Conservation (phyloP, 2,113 vertebrate genomes). For the Alethe castanea region DNA sequence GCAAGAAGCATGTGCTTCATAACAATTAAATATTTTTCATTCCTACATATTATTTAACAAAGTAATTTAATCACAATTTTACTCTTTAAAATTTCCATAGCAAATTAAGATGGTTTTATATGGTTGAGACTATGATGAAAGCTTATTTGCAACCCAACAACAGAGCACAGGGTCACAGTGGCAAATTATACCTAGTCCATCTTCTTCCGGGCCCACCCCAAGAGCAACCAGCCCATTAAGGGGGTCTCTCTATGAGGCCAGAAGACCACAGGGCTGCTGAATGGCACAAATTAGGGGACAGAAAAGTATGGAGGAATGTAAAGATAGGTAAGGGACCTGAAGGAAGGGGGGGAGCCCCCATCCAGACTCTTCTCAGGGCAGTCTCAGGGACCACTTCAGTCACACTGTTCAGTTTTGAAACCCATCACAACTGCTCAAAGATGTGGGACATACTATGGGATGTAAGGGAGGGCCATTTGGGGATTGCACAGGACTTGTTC, state of each 20-base stretch:
- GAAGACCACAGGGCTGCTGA: background rate
- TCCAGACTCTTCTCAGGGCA: background rate
- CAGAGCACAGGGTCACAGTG: background rate
- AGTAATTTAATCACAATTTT: background rate
- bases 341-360: background rate
- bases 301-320: background rate
- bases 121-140: background rate
- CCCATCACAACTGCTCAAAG: fast-evolving
- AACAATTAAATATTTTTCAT: background rate
- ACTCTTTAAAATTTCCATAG: background rate
- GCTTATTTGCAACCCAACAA: background rate
- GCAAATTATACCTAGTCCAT: background rate
- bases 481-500: background rate
- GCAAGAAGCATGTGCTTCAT: background rate
- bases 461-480: background rate
- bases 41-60: background rate
- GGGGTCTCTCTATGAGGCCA: too few relatives aligned
- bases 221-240: background rate
- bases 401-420: background rate
- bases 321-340: background rate
- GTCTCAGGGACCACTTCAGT: background rate
- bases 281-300: background rate
- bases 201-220: background rate
- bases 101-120: background rate
- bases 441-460: background rate